Evolutionary conservation across 1,140 invertebrate genomes (phyloP), one percentile per base, ranked within the genome.

Genomic region (Apis cerana): DNA sequence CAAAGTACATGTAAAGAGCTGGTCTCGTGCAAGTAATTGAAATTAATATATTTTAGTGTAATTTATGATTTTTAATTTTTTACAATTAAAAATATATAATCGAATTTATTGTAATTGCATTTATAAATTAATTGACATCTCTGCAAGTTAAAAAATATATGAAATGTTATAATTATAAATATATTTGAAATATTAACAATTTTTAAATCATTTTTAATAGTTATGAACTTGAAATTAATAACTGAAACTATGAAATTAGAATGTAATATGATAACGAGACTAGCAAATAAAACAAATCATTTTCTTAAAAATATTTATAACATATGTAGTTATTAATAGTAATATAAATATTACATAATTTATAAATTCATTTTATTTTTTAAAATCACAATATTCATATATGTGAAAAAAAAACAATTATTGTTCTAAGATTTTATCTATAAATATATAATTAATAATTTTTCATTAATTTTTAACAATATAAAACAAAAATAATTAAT

Each of bases 1-100:
- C 62, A 59, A 15, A 19, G 27, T 85, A 62, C 52, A 78, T 87
- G 61, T n/a, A 48, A 67, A 87, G 75, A 85, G 58, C 83, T 82
- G 82, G 72, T 74, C 62, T 87, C 65, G 62, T 59, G 21, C 27
- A 82, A 62, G 17, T 59, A 52, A 54, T 75, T 33, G 33, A 58
- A 61, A 59, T 27, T 72, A n/a, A 82, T 77, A 43, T 83, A 80
- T 69, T 84, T 80, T 50, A 75, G 54, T 80, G 50, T 80, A 80
- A 80, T 23, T 43, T 48, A 80, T 81, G 21, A 67, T 75, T 75
- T 75, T 52, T 12, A n/a, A 68, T 50, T 58, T 68, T 61, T 82
- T 54, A 76, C 11, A 10, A 82, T 82, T 69, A 68, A 82, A 82
- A 54, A 58, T 43, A 52, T 43, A 52, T 82, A 82, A 52, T 58